These are phyloP conservation scores for Hirudinaria manillensis DNA, from an alignment of 2,888 invertebrate genomes.

Conservation along the genomic window DNA sequence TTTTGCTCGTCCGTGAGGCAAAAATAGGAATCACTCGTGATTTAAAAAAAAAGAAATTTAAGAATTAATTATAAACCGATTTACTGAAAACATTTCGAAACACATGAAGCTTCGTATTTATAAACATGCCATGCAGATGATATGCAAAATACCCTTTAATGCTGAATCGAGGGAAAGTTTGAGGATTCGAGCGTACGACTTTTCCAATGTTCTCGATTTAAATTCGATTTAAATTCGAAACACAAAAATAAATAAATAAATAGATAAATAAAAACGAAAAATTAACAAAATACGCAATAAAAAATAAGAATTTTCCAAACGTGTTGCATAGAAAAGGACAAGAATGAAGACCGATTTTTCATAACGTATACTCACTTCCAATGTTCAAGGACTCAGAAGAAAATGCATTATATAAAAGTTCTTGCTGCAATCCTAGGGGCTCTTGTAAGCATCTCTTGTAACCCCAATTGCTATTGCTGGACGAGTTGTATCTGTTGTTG, in stretches of 20 bases:
- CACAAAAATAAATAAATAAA: too few relatives aligned
- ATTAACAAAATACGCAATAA: background rate
- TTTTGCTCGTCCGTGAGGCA: too few relatives aligned
- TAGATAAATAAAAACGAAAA: too few relatives aligned
- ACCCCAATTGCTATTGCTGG: background rate
- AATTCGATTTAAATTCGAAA: too few relatives aligned
- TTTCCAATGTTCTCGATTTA: too few relatives aligned
- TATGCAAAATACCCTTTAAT: constrained; percentile 13
- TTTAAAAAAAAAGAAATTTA: too few relatives aligned
- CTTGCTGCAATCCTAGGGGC: background rate
- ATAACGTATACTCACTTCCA: constrained; percentile 7
- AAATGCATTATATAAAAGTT: background rate
- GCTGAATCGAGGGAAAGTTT: too few relatives aligned
- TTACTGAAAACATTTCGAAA: background rate
- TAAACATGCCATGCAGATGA: constrained; percentile 1
- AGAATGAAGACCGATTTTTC: background rate
- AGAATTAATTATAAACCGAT: background rate
- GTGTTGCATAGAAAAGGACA: constrained; percentile 1
- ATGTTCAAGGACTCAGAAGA: background rate
- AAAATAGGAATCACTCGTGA: too few relatives aligned
- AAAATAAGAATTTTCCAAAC: constrained; percentile 4
- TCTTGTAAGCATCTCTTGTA: background rate
- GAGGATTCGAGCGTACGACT: too few relatives aligned
- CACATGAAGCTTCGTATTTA: constrained; percentile 6
- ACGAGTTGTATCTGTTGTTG: constrained; percentile 10